phyloP scores from a whole-genome alignment of 2,888 invertebrate species.

The Balanococcus diminutus region DNA sequence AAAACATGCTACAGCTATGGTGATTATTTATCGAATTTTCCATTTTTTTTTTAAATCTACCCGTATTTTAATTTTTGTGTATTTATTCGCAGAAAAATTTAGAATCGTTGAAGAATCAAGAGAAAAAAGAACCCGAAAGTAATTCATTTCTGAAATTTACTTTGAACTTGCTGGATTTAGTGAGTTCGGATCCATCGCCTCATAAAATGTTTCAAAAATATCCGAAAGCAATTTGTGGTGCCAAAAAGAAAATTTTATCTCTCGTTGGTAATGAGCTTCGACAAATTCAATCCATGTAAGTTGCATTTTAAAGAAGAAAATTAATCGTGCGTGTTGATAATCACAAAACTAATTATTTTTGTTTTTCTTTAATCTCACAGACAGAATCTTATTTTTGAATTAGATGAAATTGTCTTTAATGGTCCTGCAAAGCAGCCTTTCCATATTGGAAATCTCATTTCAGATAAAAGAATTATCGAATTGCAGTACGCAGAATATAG shows the following conservation, averaged over 20 bases:
- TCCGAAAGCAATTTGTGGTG: neutral
- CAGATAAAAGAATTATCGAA: neutral
- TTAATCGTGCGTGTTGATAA: neutral
- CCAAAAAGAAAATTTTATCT: neutral
- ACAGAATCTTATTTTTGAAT: neutral
- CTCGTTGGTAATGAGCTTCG: neutral
- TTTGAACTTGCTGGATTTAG: neutral
- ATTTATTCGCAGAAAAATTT: neutral
- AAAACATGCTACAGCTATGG: neutral
- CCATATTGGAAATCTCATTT: neutral
- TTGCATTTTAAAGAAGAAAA: neutral
- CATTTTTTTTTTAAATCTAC: neutral
- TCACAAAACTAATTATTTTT: neutral
- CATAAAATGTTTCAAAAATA: neutral
- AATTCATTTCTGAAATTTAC: neutral
- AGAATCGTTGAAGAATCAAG: neutral
- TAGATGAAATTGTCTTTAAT: conserved; percentile 10
- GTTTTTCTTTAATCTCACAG: neutral
- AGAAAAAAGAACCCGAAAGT: neutral
- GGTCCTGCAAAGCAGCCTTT: conserved; percentile 12
- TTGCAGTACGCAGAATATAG: neutral
- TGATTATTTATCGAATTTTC: neutral
- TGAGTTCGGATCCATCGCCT: neutral
- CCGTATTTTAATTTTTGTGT: neutral
- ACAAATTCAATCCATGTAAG: neutral